phyloP scores from a whole-genome alignment of 1,140 invertebrate species.

The Cydia amplana region DNA sequence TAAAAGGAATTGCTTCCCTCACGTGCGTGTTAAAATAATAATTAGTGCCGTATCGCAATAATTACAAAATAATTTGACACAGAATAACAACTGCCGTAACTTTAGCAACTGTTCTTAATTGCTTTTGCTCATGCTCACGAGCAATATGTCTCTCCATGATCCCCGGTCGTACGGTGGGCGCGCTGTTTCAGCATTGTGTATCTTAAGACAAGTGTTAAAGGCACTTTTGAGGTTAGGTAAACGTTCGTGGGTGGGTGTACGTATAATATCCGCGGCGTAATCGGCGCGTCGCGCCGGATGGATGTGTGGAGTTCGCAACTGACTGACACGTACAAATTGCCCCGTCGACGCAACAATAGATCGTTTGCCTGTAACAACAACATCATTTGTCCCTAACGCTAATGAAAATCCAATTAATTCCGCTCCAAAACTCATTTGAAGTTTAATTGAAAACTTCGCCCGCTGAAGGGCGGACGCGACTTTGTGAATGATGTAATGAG shows the following conservation, averaged over 20 bases:
- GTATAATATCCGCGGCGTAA: slow-evolving; percentile 24
- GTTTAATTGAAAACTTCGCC: slow-evolving; percentile 76
- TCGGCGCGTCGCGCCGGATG: slow-evolving; percentile 20
- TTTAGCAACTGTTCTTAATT: slow-evolving; percentile 49
- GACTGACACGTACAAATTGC: slow-evolving; percentile 72
- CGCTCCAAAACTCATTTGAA: slow-evolving; percentile 75
- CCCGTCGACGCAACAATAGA: slow-evolving; percentile 63
- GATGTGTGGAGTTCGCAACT: slow-evolving; percentile 52
- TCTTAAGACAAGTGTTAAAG: slow-evolving; percentile 5
- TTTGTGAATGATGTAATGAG: slow-evolving; percentile 74
- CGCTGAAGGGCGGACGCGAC: slow-evolving; percentile 59
- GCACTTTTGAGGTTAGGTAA: neutral
- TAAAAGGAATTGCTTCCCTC: neutral
- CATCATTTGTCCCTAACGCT: slow-evolving; percentile 76
- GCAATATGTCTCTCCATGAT: slow-evolving; percentile 57
- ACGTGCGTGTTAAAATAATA: neutral
- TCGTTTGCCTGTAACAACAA: slow-evolving; percentile 67
- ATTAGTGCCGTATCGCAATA: slow-evolving; percentile 25
- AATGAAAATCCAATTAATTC: slow-evolving; percentile 79
- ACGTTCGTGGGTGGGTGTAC: slow-evolving; percentile 12
- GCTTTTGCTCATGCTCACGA: slow-evolving; percentile 53
- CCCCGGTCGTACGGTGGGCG: slow-evolving; percentile 28
- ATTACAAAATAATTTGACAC: slow-evolving; percentile 31
- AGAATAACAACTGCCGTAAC: slow-evolving; percentile 38
- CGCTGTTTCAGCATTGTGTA: slow-evolving; percentile 4